A percentile compares a stretch with the other conserved stretches of the same genome.
These are phyloP conservation scores for Pseudopleuronectes americanus DNA, from an alignment of 2,797 vertebrate species.

Conservation along the genomic window DNA sequence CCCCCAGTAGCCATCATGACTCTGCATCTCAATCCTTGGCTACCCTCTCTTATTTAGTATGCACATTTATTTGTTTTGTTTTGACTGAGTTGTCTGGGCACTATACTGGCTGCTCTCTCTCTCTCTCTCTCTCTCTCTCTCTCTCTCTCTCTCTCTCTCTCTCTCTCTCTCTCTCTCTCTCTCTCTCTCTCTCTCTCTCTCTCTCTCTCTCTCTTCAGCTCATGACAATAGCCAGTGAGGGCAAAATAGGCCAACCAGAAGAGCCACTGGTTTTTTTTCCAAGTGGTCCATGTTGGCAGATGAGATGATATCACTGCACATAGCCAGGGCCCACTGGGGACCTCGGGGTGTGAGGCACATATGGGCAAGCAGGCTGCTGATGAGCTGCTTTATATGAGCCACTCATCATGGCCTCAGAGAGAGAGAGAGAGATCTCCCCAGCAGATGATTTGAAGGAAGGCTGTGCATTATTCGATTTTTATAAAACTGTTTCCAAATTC, in stretches of 20 bases:
- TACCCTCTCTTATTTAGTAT: not conserved
- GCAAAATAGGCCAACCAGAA: constrained; percentile 59
- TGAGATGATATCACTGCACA: constrained; percentile 81
- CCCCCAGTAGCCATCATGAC: constrained; percentile 15
- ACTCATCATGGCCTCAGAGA: constrained; percentile 74
- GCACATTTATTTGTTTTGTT: constrained; percentile 5
- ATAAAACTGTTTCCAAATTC: constrained; percentile 22
- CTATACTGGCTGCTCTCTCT: constrained; percentile 33
- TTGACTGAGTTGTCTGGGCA: constrained; percentile 10
- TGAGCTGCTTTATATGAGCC: constrained; percentile 79
- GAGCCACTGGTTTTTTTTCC: constrained; percentile 57
- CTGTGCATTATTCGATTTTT: constrained; percentile 52
- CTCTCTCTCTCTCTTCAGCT: constrained; percentile 38
- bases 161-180: too few relatives aligned
- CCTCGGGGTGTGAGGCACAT: constrained; percentile 80
- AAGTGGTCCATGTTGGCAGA: constrained; percentile 77
- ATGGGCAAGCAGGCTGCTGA: constrained; percentile 82
- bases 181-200: too few relatives aligned
- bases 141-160: too few relatives aligned
- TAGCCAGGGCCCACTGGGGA: constrained; percentile 78
- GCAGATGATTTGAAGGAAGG: constrained; percentile 61
- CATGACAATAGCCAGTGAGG: constrained; percentile 61
- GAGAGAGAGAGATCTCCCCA: constrained; percentile 41
- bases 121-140: not conserved
- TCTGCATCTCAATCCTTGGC: constrained; percentile 4